A percentile compares a stretch with the other conserved stretches of the same genome.
Evolutionary conservation across 2,113 vertebrate species (phyloP).

Genomic region (Dipodomys ordii): DNA sequence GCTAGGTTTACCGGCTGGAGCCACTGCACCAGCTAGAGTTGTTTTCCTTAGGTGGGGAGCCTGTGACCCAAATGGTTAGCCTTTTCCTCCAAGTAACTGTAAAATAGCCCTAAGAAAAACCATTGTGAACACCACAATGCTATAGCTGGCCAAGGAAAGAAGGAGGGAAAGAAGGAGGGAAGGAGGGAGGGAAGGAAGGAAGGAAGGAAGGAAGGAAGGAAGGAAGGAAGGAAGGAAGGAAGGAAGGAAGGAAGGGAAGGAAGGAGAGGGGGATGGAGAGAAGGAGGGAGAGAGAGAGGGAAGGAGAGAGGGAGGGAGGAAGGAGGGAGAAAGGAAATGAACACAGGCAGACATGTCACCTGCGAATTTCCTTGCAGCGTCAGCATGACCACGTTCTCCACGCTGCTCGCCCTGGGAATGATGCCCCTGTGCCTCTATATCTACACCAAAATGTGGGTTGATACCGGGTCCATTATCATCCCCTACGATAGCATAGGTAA

Average conservation of each 20-base stretch:
- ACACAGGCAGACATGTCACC: neutral
- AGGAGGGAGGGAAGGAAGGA: too few relatives aligned
- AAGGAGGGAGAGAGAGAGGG: too few relatives aligned
- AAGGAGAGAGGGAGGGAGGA: too few relatives aligned
- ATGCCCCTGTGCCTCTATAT: constrained; percentile 97
- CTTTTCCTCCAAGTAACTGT: neutral
- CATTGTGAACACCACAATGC: neutral
- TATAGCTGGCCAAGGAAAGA: neutral
- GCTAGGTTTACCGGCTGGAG: too few relatives aligned
- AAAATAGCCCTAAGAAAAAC: constrained; percentile 20
- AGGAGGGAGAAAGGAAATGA: neutral
- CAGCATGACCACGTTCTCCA: constrained; percentile 98
- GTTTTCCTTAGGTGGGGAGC: neutral
- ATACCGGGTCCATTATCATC: constrained; percentile 88
- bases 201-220: too few relatives aligned
- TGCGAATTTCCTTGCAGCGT: constrained; percentile 88
- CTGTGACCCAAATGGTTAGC: neutral
- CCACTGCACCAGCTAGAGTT: neutral
- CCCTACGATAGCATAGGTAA: constrained; percentile 96
- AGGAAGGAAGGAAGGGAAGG: neutral
- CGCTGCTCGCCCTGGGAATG: constrained; percentile 96
- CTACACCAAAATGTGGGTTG: constrained; percentile 94
- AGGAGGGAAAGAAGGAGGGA: too few relatives aligned
- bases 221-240: too few relatives aligned
- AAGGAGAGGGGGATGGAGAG: too few relatives aligned